Conservation (phyloP, 30 jellyfish, hydroid and myxozoan genomes). For the Chrysaora quinquecirrha region DNA sequence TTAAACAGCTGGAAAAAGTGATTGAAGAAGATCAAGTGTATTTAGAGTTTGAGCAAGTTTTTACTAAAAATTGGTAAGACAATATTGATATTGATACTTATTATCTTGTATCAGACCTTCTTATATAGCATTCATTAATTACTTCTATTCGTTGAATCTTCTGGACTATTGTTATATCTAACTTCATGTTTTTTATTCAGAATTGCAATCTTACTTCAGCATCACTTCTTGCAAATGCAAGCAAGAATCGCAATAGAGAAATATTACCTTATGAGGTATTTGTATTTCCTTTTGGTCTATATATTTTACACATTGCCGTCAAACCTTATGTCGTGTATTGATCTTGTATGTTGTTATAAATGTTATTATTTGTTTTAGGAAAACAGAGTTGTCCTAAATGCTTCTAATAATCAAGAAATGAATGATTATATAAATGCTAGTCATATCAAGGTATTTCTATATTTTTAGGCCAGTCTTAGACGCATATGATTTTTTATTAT, state of each 20-base stretch:
- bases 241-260: conserved; percentile 69
- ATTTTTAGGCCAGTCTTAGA: no score
- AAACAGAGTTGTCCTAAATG: conserved; percentile 74
- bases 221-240: conserved; percentile 68
- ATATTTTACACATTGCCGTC: no score
- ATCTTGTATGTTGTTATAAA: background rate
- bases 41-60: conserved; percentile 85
- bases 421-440: conserved; percentile 96
- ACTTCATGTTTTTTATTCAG: no score
- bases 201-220: conserved; percentile 74
- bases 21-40: conserved; percentile 76
- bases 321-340: background rate
- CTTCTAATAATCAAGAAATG: conserved; percentile 53
- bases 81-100: no score
- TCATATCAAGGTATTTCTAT: conserved; percentile 64
- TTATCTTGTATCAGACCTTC: no score
- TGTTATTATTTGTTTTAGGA: conserved; percentile 58
- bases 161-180: no score
- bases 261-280: conserved; percentile 93
- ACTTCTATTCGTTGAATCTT: no score
- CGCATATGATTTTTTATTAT: background rate
- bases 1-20: conserved; percentile 86
- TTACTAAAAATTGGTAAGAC: conserved; percentile 71
- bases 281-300: background rate
- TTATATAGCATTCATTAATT: no score